Conservation (phyloP, 1,140 invertebrate species). For the Listronotus bonariensis region DNA sequence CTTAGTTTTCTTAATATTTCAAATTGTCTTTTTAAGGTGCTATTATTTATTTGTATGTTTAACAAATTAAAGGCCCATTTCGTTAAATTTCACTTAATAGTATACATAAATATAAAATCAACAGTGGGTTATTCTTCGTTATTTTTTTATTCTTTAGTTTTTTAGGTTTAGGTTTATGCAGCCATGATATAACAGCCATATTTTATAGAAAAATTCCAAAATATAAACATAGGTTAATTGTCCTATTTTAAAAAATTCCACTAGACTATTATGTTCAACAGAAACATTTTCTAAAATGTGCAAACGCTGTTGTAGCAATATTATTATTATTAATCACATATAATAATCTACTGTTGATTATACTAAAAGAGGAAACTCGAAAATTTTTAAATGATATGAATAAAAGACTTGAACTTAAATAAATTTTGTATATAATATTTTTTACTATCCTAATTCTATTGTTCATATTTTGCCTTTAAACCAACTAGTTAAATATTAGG, state of each 20-base stretch:
- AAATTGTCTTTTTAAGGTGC: no score
- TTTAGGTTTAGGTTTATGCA: slow-evolving; percentile 24
- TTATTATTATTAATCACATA: background rate
- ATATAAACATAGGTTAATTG: no score
- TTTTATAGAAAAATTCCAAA: slow-evolving; percentile 2
- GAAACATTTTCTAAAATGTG: no score
- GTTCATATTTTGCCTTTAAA: slow-evolving; percentile 13
- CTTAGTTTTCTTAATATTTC: no score
- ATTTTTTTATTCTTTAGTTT: slow-evolving; percentile 22
- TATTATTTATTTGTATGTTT: no score
- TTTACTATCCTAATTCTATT: slow-evolving; percentile 27
- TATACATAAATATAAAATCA: slow-evolving; percentile 9
- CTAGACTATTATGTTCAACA: no score
- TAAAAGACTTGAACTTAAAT: slow-evolving; percentile 30
- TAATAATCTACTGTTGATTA: slow-evolving; percentile 1
- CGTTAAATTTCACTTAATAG: no score
- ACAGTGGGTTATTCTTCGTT: slow-evolving; percentile 34
- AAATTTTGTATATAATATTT: slow-evolving; percentile 26
- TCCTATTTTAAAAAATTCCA: no score
- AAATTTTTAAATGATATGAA: slow-evolving; percentile 5
- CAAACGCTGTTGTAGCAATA: background rate
- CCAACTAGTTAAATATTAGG: slow-evolving; percentile 1
- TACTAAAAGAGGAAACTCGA: slow-evolving; percentile 1
- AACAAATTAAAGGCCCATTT: no score
- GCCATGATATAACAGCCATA: slow-evolving; percentile 7